A percentile compares a stretch with the other conserved stretches of the same genome.
Evolutionary conservation across 1,140 invertebrate species (phyloP).

Genomic region (Hestina assimilis): DNA sequence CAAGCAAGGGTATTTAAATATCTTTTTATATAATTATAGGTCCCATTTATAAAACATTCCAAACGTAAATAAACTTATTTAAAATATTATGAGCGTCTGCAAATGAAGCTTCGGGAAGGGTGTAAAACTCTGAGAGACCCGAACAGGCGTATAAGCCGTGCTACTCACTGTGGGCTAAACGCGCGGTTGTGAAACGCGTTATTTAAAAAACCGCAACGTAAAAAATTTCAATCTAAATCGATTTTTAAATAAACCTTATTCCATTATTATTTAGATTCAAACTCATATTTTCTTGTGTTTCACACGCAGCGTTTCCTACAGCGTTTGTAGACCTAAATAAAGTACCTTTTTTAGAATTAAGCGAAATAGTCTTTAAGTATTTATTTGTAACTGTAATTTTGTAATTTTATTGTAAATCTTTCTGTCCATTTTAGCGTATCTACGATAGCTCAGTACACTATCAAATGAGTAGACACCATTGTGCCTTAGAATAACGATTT

Average conservation of each 20-base stretch:
- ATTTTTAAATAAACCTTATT: too few relatives aligned
- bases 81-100: conserved; percentile 8
- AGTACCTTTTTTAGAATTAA: conserved; percentile 70
- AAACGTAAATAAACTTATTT: conserved; percentile 4
- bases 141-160: conserved; percentile 17
- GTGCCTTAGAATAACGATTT: conserved; percentile 1
- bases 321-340: conserved; percentile 56
- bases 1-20: too few relatives aligned
- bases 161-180: conserved; percentile 50
- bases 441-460: conserved; percentile 21
- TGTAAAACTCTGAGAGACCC: conserved; percentile 10
- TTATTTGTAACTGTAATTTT: conserved; percentile 68
- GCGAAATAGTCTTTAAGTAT: conserved; percentile 59
- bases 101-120: conserved; percentile 4
- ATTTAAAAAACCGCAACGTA: not conserved
- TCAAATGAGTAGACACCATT: conserved; percentile 18
- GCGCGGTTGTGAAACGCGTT: conserved; percentile 60
- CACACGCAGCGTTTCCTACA: conserved; percentile 58
- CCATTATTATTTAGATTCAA: not conserved
- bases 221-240: conserved; percentile 2
- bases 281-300: conserved; percentile 42
- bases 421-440: conserved; percentile 25
- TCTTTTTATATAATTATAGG: not conserved
- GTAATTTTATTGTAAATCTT: conserved; percentile 58
- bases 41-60: conserved; percentile 1